These are phyloP conservation scores for Mesitornis unicolor DNA, from an alignment of 2,113 vertebrate genomes.

Conservation along the genomic window DNA sequence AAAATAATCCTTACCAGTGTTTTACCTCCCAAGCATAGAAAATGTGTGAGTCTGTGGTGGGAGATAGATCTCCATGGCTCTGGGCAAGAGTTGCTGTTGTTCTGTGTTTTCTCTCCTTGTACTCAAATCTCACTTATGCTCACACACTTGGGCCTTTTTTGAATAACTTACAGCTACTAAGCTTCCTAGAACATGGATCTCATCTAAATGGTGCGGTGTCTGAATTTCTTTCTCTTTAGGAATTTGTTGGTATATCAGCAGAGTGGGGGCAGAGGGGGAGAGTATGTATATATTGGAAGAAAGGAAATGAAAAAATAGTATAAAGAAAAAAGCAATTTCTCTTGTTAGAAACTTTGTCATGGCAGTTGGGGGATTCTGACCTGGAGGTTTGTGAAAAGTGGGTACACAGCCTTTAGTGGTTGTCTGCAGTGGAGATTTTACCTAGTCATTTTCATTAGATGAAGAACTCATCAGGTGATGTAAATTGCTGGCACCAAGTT, in stretches of 20 bases:
- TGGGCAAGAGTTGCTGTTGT: not conserved
- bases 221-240: not conserved
- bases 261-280: too few relatives aligned
- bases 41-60: not conserved
- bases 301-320: not conserved
- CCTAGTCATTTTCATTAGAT: not conserved
- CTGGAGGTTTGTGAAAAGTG: not conserved
- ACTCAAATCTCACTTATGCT: not conserved
- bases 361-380: not conserved
- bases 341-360: not conserved
- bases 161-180: not conserved
- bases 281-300: not conserved
- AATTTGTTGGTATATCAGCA: not conserved
- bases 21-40: not conserved
- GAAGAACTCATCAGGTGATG: not conserved
- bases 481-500: not conserved
- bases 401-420: not conserved
- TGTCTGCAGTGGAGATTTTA: not conserved
- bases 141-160: not conserved
- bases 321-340: not conserved
- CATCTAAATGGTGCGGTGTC: not conserved
- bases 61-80: not conserved
- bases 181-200: not conserved
- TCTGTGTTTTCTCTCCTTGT: not conserved
- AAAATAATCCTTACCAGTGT: slow-evolving; percentile 15